Conservation (phyloP, 2,797 vertebrate genomes). For the Morus bassanus region DNA sequence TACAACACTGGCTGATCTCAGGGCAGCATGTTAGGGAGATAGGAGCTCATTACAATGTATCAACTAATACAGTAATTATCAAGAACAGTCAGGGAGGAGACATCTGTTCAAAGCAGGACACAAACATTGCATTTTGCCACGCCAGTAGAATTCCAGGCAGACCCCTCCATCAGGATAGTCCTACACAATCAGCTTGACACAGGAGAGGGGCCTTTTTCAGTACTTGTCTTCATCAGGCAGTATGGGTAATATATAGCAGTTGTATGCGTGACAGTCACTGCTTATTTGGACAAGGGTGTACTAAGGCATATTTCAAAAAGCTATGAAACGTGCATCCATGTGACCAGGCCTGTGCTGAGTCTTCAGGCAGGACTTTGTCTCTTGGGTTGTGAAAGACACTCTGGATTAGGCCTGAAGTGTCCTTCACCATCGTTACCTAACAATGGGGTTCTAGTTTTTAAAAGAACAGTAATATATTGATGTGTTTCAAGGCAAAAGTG, state of each 20-base stretch:
- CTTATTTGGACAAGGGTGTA: background rate
- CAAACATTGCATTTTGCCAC: background rate
- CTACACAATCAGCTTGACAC: background rate
- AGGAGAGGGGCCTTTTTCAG: background rate
- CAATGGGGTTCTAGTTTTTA: background rate
- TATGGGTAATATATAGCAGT: background rate
- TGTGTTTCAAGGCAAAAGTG: background rate
- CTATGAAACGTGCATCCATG: accelerated
- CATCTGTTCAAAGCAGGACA: background rate
- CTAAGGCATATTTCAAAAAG: background rate
- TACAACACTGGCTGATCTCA: background rate
- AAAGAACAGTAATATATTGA: background rate
- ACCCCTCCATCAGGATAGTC: background rate
- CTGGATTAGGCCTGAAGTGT: background rate
- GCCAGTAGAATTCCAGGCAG: background rate
- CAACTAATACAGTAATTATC: background rate
- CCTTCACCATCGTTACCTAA: background rate
- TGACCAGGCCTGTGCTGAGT: background rate
- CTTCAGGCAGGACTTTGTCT: background rate
- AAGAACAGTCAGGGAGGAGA: background rate
- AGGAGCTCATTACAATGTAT: background rate
- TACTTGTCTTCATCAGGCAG: background rate
- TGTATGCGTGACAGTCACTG: accelerated
- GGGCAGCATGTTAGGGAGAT: background rate
- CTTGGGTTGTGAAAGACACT: background rate